Percentiles rank a stretch among this genome's conserved stretches.
Conservation (phyloP, 2,113 vertebrate genomes). For the Podilymbus podiceps region DNA sequence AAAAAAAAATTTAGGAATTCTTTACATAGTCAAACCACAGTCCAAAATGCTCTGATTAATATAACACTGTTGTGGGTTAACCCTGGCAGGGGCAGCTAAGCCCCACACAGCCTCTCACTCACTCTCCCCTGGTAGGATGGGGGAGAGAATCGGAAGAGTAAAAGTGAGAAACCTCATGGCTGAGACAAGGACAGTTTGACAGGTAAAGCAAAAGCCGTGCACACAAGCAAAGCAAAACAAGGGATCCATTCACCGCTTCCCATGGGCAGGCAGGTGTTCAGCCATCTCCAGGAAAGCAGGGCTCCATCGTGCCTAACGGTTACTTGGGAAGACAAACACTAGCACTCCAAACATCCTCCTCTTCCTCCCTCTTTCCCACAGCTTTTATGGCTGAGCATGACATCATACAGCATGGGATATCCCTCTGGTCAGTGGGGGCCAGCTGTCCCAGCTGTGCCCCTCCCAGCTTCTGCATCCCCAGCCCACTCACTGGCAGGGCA, state of each 20-base stretch:
- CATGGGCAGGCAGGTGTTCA: rapidly evolving
- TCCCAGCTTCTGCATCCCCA: neutral
- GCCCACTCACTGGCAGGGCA: rapidly evolving
- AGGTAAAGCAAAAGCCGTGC: rapidly evolving
- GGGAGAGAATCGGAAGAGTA: neutral
- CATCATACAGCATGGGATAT: rapidly evolving
- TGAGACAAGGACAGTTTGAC: neutral
- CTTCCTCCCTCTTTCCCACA: neutral
- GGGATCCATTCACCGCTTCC: neutral
- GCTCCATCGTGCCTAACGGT: neutral
- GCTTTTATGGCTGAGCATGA: neutral
- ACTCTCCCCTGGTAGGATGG: no score
- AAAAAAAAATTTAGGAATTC: neutral
- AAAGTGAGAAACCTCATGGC: neutral
- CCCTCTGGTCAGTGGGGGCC: neutral
- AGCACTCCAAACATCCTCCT: neutral
- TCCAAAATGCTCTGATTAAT: neutral
- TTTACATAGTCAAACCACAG: neutral
- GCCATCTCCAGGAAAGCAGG: neutral
- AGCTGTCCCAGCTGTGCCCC: neutral
- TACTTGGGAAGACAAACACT: neutral
- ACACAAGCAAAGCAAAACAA: neutral
- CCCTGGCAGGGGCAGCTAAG: neutral
- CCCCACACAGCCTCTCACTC: rapidly evolving
- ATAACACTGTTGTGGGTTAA: neutral